A percentile compares a stretch with the other conserved stretches of the same genome.
phyloP scores from a whole-genome alignment of 1,140 invertebrate species.

The Drosophila subobscura region DNA sequence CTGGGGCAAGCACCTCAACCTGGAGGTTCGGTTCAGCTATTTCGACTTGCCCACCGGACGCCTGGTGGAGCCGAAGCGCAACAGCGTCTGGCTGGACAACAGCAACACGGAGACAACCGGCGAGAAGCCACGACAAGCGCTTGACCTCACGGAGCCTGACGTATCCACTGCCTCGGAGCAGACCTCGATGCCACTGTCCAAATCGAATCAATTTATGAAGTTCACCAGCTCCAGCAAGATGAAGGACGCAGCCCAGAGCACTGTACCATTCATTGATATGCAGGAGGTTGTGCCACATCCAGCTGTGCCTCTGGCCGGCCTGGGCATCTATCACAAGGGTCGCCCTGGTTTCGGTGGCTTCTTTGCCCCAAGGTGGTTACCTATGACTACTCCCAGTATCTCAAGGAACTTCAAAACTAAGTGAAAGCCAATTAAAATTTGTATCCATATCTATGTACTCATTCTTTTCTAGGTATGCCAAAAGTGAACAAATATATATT shows the following conservation, averaged over 20 bases:
- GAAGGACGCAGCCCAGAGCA: conserved; percentile 92
- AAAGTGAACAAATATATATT: no score
- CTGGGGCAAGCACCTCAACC: conserved; percentile 91
- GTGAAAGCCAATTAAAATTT: background rate
- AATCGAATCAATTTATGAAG: conserved; percentile 89
- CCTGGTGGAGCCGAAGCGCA: conserved; percentile 85
- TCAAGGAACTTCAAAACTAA: conserved; percentile 76
- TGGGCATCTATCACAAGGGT: conserved; percentile 92
- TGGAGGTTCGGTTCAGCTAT: conserved; percentile 90
- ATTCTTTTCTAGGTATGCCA: no score
- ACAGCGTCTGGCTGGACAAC: conserved; percentile 90
- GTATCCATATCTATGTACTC: background rate
- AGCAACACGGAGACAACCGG: conserved; percentile 87
- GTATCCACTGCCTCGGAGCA: conserved; percentile 86
- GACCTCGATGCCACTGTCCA: conserved; percentile 87
- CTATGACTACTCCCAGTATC: conserved; percentile 87
- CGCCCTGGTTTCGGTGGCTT: conserved; percentile 89
- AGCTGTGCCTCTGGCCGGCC: conserved; percentile 85
- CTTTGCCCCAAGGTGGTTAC: conserved; percentile 90
- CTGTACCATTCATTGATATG: conserved; percentile 92
- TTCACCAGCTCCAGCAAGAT: conserved; percentile 89
- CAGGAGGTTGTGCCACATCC: conserved; percentile 88
- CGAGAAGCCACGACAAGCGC: conserved; percentile 84
- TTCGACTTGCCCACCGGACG: conserved; percentile 91
- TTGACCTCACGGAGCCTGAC: conserved; percentile 87